Base-by-base conservation (phyloP, 2,113 vertebrate species). In the Strix aluco region DNA sequence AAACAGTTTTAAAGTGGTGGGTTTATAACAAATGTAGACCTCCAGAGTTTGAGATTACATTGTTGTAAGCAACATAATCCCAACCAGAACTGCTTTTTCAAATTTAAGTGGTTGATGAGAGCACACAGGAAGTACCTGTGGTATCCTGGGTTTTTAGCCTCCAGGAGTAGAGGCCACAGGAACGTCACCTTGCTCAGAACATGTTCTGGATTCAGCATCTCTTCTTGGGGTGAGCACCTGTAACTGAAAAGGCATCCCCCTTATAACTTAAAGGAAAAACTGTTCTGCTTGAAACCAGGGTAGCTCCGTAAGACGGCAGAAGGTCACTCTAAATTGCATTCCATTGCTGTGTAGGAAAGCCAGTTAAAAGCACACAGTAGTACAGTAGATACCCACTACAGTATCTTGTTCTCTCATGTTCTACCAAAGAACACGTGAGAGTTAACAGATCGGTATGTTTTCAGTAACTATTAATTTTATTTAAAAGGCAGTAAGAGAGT, bases 181-280 rank as follows among this genome's bases (percentile, higher is more conserved):
- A 71, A 18, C 4, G 0, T 15, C 3, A 16, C 55, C 55, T 25
- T 14, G 30, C 57, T 55, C 25, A 3, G 25, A 58, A 32, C 27
- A 3, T 1, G 15, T 13, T 40, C 44, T 40, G 67, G 34, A 21
- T 34, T 66, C 16, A 5, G 52, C 29, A 5, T 30, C n/a, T 67
- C 26, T 4, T 21, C 8, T 6, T 0, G 0, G 13, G 34, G 20
- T 22, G 14, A 54, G 25, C 34, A 47, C 54, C 61, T 54, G 2
- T 32, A 27, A 22, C 25, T 67, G 61, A 40, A 21, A 42, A n/a
- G 13, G 40, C 21, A 67, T 54, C 46, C 46, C 14, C 61, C 30
- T 46, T 30, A 1, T 15, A 63, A 13, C 51, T 9, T 29, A 30
- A 42, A 61, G 20, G 59, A 42, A 47, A 38, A 40, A 18, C 46